Base-by-base conservation (phyloP, 2,888 invertebrate species). In the Platycheirus albimanus region DNA sequence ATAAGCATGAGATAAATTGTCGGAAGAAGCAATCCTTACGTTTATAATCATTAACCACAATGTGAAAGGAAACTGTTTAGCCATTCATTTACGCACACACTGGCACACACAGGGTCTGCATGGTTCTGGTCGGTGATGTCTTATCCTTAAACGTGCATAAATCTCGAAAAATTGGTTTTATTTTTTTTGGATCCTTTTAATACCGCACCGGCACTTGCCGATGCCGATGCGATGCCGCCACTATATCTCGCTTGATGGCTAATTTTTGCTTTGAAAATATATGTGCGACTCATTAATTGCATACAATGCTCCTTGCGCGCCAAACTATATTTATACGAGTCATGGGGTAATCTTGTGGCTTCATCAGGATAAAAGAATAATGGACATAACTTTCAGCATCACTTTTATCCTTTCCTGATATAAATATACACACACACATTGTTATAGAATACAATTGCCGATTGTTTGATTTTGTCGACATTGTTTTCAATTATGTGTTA, bases 111-210 rank as follows among this genome's bases (percentile, higher is more conserved):
- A 15, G 41, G 28, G 41, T 15, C 17, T 24, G 63, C 30, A 8
- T 3, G 24, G 6, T 24, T 24, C 6, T 3, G 24, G 3, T 6
- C 6, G 30, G 30, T 8, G 5, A 33, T 33, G 30, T 8, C 72
- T 77, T 83, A 83, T 83, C 78, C 83, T 83, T 83, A 78, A 75
- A 83, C 51, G 78, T 83, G 78, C 83, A 83, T 83, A 83, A 83
- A 83, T 83, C 83, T 83, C n/a, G 64, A 64, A 52, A 76, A 83
- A 83, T 78, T 78, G 83, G 77, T 83, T 83, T 78, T 24, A 38
- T 41, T 54, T 33, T 38, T 45, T 56, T 11, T n/a, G 7, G 13
- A 10, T 24, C 15, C 38, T 43, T 38, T 13, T 8, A n/a, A 28
- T 2, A 10, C 13, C 0, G 20, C 36, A 54, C 11, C 5, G 4